Evolutionary conservation across 2,888 invertebrate species (phyloP), one percentile per base, ranked within the genome.

Genomic region (Drosophila glabriapex): DNA sequence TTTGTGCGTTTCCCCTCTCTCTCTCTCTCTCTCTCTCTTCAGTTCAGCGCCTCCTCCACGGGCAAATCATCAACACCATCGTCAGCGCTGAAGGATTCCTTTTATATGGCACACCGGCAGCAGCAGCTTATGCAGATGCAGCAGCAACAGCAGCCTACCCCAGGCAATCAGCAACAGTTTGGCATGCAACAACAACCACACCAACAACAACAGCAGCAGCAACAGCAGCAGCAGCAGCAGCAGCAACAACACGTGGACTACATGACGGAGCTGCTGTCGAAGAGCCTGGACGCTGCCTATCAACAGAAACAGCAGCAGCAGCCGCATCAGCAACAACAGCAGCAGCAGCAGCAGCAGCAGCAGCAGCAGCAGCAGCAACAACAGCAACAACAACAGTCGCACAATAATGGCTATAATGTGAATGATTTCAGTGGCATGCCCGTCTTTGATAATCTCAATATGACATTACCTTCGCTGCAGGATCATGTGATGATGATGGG

Each of bases 41-140:
- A 96, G 93, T 95, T 95, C 73, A 95, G 95, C 68, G 90, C 93
- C 90, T 94, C 95, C 73, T 94, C 92, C 60, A 83, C 92, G 67
- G 88, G 88, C 65, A 86, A 90, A 53, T 80, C 91, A 25, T 83
- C 90, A 19, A 39, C 28, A 39, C 14, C 55, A 28, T 56, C 55
- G 28, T 56, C 39, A 28, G 39, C 55, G 59, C 80, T 91, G 63
- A 82, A 90, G 63, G 92, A 92, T 77, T 91, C 84, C 68, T 92
- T 92, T 81, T 78, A 92, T 64, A 89, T 92, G 85, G 83, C 90
- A 59, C 94, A 94, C 67, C 94, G 94, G 55, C 95, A 73, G 83
- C 93, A 91, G 83, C 93, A 91, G 93, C 73, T 95, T 14, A 39
- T 56, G 39, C 55, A 56, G 28, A 56, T 56, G 19, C 83, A 86